Evolutionary conservation across 2,113 vertebrate species (phyloP).

Genomic region (Enhydra lutris): DNA sequence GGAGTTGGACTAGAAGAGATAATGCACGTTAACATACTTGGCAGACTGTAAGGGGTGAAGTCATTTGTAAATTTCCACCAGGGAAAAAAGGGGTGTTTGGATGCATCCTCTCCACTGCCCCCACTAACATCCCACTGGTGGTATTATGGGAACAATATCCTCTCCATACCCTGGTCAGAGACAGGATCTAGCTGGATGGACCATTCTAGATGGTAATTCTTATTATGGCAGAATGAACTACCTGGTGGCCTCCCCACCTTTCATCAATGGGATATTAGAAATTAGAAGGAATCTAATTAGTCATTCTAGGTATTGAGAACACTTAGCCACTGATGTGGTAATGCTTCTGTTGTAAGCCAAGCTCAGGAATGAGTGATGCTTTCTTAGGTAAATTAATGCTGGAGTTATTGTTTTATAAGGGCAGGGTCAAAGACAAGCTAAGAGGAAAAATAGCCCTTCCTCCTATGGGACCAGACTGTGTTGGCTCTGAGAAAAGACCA

Average conservation of each 20-base stretch:
- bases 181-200: background rate
- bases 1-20: background rate
- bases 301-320: background rate
- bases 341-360: background rate
- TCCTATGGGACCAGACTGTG: background rate
- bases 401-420: conserved; percentile 24
- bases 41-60: background rate
- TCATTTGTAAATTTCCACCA: background rate
- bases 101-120: accelerated
- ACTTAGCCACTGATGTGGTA: background rate
- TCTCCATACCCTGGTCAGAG: background rate
- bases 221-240: background rate
- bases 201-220: background rate
- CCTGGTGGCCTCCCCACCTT: background rate
- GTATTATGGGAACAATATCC: background rate
- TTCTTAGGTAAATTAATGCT: background rate
- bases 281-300: background rate
- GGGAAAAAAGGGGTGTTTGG: background rate
- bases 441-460: background rate
- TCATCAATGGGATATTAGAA: background rate
- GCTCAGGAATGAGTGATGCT: background rate
- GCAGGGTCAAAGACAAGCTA: background rate
- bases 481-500: background rate
- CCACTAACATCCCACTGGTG: background rate
- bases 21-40: background rate